Conservation (phyloP, 2,113 vertebrate genomes). For the Trogon melanurus region DNA sequence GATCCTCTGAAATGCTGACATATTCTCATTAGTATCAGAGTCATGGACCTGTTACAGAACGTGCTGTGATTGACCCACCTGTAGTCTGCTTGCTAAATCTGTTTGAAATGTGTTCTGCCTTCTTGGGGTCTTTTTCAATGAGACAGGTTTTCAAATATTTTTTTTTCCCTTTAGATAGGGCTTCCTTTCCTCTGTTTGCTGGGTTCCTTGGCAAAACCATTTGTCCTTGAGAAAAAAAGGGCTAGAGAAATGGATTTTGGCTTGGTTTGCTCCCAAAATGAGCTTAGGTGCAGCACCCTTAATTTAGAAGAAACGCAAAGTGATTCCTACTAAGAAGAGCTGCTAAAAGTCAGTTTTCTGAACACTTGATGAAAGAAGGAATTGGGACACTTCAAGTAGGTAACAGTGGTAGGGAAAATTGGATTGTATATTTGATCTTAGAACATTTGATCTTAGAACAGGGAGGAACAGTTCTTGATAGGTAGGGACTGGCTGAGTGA, state of each 20-base stretch:
- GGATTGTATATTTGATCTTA: background rate
- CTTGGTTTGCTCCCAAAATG: background rate
- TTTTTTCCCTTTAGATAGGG: background rate
- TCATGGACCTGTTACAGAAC: background rate
- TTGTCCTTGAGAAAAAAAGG: background rate
- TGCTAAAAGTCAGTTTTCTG: background rate
- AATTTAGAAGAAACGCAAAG: background rate
- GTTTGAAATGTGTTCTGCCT: background rate
- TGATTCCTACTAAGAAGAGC: background rate
- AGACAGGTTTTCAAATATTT: background rate
- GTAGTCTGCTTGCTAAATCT: background rate
- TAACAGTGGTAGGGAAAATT: background rate
- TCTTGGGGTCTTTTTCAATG: background rate
- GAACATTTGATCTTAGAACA: background rate
- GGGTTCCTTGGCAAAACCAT: background rate
- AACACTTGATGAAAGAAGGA: background rate
- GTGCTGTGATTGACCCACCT: background rate
- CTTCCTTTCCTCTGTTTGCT: background rate
- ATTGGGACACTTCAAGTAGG: background rate
- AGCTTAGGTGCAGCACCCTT: background rate
- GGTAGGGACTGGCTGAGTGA: background rate
- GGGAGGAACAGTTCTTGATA: background rate
- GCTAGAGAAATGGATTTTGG: background rate
- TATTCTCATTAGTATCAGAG: background rate
- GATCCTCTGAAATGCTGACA: background rate